These are phyloP conservation scores for Phyllopteryx taeniolatus DNA, from an alignment of 2,113 vertebrate species.

Conservation along the genomic window DNA sequence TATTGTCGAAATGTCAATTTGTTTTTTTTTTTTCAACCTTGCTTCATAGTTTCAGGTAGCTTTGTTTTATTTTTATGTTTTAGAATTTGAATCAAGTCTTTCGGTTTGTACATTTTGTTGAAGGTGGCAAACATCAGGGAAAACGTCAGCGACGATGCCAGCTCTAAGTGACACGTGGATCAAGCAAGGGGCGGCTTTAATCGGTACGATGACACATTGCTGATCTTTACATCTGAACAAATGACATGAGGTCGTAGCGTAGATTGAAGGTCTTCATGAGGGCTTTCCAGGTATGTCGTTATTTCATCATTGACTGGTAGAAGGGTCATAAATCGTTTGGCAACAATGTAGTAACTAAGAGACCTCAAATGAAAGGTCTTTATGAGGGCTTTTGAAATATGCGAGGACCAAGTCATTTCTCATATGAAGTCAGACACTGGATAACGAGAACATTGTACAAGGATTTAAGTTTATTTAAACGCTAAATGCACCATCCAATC, in stretches of 20 bases:
- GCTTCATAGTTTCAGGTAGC: no score
- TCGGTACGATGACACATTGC: constrained; percentile 62
- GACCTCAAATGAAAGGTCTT: no score
- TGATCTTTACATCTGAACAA: background rate
- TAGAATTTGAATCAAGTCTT: background rate
- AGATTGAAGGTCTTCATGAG: background rate
- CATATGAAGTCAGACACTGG: background rate
- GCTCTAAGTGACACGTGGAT: constrained; percentile 65
- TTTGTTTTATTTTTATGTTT: background rate
- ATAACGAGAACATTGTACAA: background rate
- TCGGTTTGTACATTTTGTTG: background rate
- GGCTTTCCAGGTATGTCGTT: background rate
- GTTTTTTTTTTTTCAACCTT: no score
- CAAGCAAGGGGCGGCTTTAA: constrained; percentile 72
- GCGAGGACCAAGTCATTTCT: no score
- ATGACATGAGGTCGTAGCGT: background rate
- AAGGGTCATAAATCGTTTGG: no score
- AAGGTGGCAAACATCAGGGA: constrained; percentile 62
- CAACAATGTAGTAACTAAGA: no score
- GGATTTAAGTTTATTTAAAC: background rate
- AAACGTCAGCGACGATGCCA: constrained; percentile 23
- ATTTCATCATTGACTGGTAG: background rate
- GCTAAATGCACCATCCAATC: background rate
- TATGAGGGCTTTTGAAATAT: no score
- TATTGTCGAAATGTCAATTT: no score